These are phyloP conservation scores for Hemithea aestivaria DNA, from an alignment of 2,888 invertebrate species.

Conservation along the genomic window DNA sequence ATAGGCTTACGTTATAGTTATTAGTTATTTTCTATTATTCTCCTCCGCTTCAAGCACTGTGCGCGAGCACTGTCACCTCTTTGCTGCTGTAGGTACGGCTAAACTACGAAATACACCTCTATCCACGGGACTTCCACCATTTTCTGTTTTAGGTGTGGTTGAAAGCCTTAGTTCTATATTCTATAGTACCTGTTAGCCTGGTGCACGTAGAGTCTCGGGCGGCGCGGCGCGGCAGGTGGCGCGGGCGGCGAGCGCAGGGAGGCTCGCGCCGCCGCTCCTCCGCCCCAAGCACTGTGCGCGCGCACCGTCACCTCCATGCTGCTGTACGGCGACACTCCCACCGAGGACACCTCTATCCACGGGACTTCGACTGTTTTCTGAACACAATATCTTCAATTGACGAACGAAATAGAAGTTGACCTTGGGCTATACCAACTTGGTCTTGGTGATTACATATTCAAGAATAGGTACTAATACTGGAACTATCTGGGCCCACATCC, in stretches of 20 bases:
- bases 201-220: constrained; percentile 85
- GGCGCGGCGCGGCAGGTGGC: constrained; percentile 86
- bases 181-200: constrained; percentile 39
- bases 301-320: constrained; percentile 85
- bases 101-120: constrained; percentile 63
- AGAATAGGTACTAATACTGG: no score
- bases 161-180: no score
- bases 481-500: no score
- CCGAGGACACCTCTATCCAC: constrained; percentile 65
- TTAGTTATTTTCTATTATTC: no score
- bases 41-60: no score
- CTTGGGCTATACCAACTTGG: no score
- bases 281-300: constrained; percentile 88
- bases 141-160: no score
- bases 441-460: no score
- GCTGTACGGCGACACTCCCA: constrained; percentile 82
- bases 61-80: no score
- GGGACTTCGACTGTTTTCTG: constrained; percentile 76
- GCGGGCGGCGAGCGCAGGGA: constrained; percentile 88
- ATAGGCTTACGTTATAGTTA: no score
- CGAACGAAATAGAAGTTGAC: no score
- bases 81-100: constrained; percentile 76
- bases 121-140: constrained; percentile 75
- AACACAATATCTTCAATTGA: constrained; percentile 6
- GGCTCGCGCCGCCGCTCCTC: constrained; percentile 81